A percentile compares a stretch with the other conserved stretches of the same genome.
phyloP scores from a whole-genome alignment of 2,888 invertebrate species.

The Glaucopsyche alexis region DNA sequence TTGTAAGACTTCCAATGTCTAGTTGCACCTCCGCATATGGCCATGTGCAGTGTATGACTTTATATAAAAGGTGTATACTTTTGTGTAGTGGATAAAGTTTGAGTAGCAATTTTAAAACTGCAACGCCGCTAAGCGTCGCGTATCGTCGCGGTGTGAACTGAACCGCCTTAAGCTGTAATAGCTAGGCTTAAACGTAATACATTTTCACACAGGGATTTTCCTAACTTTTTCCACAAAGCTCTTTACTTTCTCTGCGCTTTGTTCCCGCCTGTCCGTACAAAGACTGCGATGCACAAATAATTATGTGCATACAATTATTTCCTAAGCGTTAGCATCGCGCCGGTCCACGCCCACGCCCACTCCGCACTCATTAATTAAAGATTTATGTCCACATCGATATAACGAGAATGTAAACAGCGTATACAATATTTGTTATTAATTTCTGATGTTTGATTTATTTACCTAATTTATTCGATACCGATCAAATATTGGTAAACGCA shows the following conservation, averaged over 20 bases:
- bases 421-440: slow-evolving; percentile 37
- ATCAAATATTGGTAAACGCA: background rate
- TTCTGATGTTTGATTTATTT: slow-evolving; percentile 32
- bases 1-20: too few species aligned
- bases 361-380: slow-evolving; percentile 38
- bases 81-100: too few species aligned
- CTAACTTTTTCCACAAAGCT: slow-evolving; percentile 38
- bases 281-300: slow-evolving; percentile 72
- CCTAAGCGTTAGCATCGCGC: slow-evolving; percentile 59
- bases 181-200: slow-evolving; percentile 32
- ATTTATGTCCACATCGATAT: slow-evolving; percentile 39
- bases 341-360: slow-evolving; percentile 35
- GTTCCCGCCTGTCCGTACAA: slow-evolving; percentile 65
- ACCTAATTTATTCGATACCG: slow-evolving; percentile 8
- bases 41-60: too few species aligned
- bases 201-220: slow-evolving; percentile 34
- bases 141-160: too few species aligned
- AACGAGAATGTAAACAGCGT: slow-evolving; percentile 40
- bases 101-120: too few species aligned
- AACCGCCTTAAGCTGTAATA: background rate
- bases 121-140: too few species aligned
- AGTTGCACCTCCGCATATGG: too few species aligned
- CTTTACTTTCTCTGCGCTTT: slow-evolving; percentile 54
- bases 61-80: too few species aligned
- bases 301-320: slow-evolving; percentile 78